A percentile compares a stretch with the other conserved stretches of the same genome.
phyloP scores from a whole-genome alignment of 2,797 vertebrate species.

The Chaetodon trifasciatus region DNA sequence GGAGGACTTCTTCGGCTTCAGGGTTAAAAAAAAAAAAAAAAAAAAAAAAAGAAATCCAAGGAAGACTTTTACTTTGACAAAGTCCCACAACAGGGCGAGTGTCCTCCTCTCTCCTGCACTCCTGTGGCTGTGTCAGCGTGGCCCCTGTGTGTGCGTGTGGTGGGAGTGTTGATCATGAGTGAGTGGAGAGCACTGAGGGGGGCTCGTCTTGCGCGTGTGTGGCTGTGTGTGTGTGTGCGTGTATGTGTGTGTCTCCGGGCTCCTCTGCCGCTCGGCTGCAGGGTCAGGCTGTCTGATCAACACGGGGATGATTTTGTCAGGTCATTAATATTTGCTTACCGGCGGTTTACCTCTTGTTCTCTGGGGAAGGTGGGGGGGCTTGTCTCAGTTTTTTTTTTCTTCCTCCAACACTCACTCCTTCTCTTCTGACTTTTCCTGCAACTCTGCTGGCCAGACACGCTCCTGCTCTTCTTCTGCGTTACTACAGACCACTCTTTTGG shows the following conservation, averaged over 20 bases:
- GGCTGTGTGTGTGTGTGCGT: constrained; percentile 23
- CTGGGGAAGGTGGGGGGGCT: constrained; percentile 39
- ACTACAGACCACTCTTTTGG: constrained; percentile 47
- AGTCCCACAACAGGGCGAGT: constrained; percentile 71
- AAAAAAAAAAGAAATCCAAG: constrained; percentile 40
- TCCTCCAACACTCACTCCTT: constrained; percentile 50
- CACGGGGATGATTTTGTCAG: constrained; percentile 66
- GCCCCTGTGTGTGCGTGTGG: constrained; percentile 55
- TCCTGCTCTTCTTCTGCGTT: constrained; percentile 46
- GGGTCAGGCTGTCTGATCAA: constrained; percentile 59
- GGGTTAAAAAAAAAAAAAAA: constrained; percentile 11
- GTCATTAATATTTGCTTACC: constrained; percentile 83
- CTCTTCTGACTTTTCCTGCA: constrained; percentile 64
- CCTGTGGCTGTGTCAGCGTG: constrained; percentile 73
- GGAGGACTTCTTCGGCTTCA: constrained; percentile 66
- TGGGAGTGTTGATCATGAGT: constrained; percentile 69
- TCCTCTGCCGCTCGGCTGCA: constrained; percentile 50
- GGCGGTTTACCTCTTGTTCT: constrained; percentile 70
- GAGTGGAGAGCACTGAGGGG: constrained; percentile 50
- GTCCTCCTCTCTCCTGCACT: constrained; percentile 78
- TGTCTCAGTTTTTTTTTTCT: constrained; percentile 37
- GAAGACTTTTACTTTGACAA: constrained; percentile 48
- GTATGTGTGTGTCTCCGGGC: constrained; percentile 25
- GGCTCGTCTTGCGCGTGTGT: constrained; percentile 31
- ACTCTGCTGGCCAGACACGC: constrained; percentile 56